phyloP scores from a whole-genome alignment of 2,797 vertebrate species.

The Eleutherodactylus coqui region DNA sequence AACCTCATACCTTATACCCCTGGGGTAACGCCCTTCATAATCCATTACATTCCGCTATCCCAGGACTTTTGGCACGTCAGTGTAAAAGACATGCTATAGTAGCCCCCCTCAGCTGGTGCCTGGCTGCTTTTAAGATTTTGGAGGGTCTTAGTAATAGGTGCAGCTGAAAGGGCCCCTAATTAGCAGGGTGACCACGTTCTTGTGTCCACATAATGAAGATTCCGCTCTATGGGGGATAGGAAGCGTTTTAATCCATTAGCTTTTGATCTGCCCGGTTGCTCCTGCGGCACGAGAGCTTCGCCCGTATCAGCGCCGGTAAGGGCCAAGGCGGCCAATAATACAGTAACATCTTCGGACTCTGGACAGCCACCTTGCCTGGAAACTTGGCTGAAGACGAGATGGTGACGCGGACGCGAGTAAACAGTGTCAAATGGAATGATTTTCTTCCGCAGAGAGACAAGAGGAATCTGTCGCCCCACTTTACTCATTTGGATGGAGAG shows the following conservation, averaged over 20 bases:
- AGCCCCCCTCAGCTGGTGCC: too few species aligned
- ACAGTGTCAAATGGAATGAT: slow-evolving; percentile 80
- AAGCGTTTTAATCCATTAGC: neutral
- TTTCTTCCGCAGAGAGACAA: slow-evolving; percentile 74
- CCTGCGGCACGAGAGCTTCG: neutral
- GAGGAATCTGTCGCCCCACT: slow-evolving; percentile 75
- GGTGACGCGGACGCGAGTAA: slow-evolving; percentile 77
- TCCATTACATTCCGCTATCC: too few species aligned
- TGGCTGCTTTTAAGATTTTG: too few species aligned
- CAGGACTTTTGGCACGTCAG: too few species aligned
- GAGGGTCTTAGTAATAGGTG: too few species aligned
- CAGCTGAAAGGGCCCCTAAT: too few species aligned
- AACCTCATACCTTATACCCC: too few species aligned
- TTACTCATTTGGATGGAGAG: slow-evolving; percentile 75
- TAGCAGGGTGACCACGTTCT: neutral
- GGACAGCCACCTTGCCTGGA: slow-evolving; percentile 75
- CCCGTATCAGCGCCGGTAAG: neutral
- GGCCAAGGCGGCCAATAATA: slow-evolving; percentile 49
- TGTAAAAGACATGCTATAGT: too few species aligned
- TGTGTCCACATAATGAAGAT: neutral
- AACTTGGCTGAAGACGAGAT: slow-evolving; percentile 77
- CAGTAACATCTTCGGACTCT: neutral
- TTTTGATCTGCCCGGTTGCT: neutral
- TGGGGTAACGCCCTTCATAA: too few species aligned
- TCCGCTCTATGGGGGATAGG: neutral